A percentile compares a stretch with the other conserved stretches of the same genome.
These are phyloP conservation scores for Anabacerthia variegaticeps DNA, from an alignment of 2,797 vertebrate species.

Conservation along the genomic window DNA sequence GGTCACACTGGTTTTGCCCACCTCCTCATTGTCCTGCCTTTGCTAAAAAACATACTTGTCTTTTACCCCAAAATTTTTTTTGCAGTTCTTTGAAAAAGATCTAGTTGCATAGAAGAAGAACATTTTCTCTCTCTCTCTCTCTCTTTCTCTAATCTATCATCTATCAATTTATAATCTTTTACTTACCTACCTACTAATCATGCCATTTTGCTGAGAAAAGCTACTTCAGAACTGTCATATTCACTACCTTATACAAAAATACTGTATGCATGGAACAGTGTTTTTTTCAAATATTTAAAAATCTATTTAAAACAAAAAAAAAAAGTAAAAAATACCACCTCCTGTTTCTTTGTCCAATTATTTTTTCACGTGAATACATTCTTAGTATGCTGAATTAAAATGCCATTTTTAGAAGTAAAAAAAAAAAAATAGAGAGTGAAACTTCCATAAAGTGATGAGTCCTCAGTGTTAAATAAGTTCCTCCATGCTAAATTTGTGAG, in stretches of 20 bases:
- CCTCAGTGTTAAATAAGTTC: background rate
- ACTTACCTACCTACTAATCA: background rate
- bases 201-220: background rate
- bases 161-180: background rate
- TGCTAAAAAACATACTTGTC: background rate
- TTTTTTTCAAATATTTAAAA: background rate
- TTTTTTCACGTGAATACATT: background rate
- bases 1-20: background rate
- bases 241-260: background rate
- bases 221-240: background rate
- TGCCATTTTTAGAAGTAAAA: background rate
- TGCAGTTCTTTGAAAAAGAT: background rate
- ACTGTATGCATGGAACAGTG: background rate
- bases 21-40: background rate
- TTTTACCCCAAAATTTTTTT: background rate
- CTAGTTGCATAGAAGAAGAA: background rate
- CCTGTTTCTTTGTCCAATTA: background rate
- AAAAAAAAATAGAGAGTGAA: background rate
- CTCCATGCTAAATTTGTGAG: background rate
- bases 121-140: background rate
- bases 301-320: background rate
- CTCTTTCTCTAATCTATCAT: background rate
- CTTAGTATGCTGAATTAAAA: background rate
- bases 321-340: background rate
- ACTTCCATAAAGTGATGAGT: background rate